Base-by-base conservation (phyloP, 2,888 invertebrate genomes). In the Pemphredon lugubris region DNA sequence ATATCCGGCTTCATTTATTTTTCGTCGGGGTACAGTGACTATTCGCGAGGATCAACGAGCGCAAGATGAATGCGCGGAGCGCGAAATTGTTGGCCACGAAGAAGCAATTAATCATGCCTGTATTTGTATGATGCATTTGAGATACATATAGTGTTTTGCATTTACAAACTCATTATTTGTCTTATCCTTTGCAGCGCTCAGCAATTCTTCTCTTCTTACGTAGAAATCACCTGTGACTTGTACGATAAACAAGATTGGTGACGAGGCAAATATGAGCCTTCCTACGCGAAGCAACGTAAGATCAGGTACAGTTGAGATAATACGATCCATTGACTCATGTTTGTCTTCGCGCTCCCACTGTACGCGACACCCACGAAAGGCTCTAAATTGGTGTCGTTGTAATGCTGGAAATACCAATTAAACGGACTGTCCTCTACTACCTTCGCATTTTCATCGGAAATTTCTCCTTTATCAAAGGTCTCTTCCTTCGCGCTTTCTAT, bases 401-500 rank as follows among this genome's bases (percentile, higher is more conserved):
- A 96, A 88, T 96, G 96, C 76, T 94, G 94, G 87, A 95, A 96
- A 89, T 97, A 97, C 97, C 97, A 97, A 80, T 94, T 94, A 90
- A 94, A 94, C 50, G 92, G 90, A 74, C 90, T 91, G 73, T 92
- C 91, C 11, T 90, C 90, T 77, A 90, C 89, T 73, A 92, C 92
- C 34, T 91, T 91, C 44, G 87, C 91, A 64, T 87, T 90, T 16
- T 90, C 87, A 50, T 87, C 90, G 7, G 59, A 60, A 0, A 39
- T 20, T 18, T 50, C 44, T n/a, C 73, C 68, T n/a, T 53, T 45
- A 11, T 60, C 44, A 23, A 90, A 86, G 77, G 91, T 91, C 68
- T 57, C 91, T 90, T 84, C 91, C 90, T 59, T 90, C 90, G 82
- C 90, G 90, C 84, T 91, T 85, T 74, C 91, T 90, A 75, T 88